Evolutionary conservation across 2,888 invertebrate species (phyloP), one percentile per base, ranked within the genome.

Genomic region (Cerastis rubricosa): DNA sequence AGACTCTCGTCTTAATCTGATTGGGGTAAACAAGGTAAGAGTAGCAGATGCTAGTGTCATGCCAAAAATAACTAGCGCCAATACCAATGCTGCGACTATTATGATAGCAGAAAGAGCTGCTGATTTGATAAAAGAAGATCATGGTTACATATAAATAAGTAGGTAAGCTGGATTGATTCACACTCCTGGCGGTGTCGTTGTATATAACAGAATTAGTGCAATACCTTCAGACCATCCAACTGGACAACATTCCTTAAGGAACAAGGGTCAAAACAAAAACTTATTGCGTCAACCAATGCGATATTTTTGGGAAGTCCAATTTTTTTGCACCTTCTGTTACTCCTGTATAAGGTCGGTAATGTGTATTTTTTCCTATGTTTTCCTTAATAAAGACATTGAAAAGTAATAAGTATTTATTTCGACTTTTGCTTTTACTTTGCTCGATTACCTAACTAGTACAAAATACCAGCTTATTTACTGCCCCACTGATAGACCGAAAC

Each of bases 1-100:
- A 0, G 97, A 97, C 92, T 95, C 97, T 0, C 91, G 97, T 61
- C 92, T 98, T 2, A 95, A 94, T 61, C 97, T 98, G 0, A 96
- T 97, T 66, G 98, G 98, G 0, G 95, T 98, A 0, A 90, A 95
- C 9, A 97, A 97, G 9, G 92, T 98, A 2, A 94, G 98, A 51
- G 97, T 98, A 0, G 97, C 97, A 0, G 98, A 98, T 90, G 98
- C 98, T 0, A 98, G 98, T 61, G 97, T 98, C 25, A 98, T 98
- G 98, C 98, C 98, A 14, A 63, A n/a, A 12, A 72, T 85, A 0
- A 95, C 98, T 5, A 98, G 98, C 85, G 98, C 97, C 0, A 98
- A 98, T 92, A 98, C 98, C 0, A 78, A 98, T 90, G 98, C 98
- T 0, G 97, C 98, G 0, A 97, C 97, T 0, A 97, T 98, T 11